Evolutionary conservation across 2,113 vertebrate species (phyloP).

Genomic region (Hypanus sabinus): DNA sequence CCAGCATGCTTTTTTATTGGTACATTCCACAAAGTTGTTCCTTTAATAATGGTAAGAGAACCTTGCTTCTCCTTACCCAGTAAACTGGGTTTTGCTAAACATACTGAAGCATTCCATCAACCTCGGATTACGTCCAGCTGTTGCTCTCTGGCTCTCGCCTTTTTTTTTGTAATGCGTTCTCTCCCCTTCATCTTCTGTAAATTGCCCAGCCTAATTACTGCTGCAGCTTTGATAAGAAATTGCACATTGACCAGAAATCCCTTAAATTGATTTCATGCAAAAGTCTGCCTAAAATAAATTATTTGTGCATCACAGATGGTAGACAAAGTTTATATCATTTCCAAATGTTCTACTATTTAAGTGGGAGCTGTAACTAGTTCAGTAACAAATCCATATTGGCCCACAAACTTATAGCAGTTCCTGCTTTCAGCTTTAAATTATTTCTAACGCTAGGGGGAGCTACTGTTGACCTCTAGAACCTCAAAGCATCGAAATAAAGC

Average conservation of each 20-base stretch:
- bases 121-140: background rate
- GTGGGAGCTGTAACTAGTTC: background rate
- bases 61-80: background rate
- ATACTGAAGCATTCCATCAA: background rate
- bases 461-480: background rate
- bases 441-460: background rate
- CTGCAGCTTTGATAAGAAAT: background rate
- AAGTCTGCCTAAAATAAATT: background rate
- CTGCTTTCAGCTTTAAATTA: background rate
- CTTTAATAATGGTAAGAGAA: background rate
- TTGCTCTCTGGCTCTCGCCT: background rate
- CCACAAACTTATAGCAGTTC: too few relatives aligned
- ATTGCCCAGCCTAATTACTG: background rate
- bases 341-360: background rate
- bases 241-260: background rate
- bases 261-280: background rate
- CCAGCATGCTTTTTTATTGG: background rate
- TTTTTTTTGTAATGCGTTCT: background rate
- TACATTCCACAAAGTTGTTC: background rate
- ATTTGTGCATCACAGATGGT: conserved; percentile 16
- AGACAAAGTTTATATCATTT: conserved; percentile 7
- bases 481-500: background rate
- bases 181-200: background rate
- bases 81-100: background rate
- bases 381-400: background rate